Evolutionary conservation across 2,797 vertebrate species (phyloP), one percentile per base, ranked within the genome.

Genomic region (Alca torda): DNA sequence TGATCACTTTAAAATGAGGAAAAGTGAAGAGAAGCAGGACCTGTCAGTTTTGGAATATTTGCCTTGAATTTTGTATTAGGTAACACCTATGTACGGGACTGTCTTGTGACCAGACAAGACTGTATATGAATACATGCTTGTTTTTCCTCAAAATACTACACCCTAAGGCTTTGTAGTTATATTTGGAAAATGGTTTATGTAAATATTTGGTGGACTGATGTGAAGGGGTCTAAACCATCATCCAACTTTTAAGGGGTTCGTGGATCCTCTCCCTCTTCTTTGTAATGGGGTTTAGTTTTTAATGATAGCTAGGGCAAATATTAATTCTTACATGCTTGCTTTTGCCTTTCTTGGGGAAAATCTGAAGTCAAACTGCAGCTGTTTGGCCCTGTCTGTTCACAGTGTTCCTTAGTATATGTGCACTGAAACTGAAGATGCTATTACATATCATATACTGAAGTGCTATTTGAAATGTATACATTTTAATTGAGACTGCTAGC

Each of bases 311-410:
- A 6, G n/a, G 24, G 33, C 16, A 83, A 86, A 25, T 39, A 33
- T 0, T 0, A 68, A 9, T 53, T 28, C 7, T 41, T 57, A 28
- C 0, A 2, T 73, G 61, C 17, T 30, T 74, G 33, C 23, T 78
- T 41, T 37, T 50, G 41, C 46, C 25, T 73, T 82, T 77, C 20
- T 54, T 73, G 54, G 11, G 13, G 13, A 68, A 86, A 61, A 68
- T 35, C 21, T 46, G 5, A 73, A 46, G 43, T 78, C 25, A 51
- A 28, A 37, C 21, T 20, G 24, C 31, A 24, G 37, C 17, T 50
- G 60, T 61, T 61, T 45, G 54, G 60, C 24, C 3, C 16, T 28
- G 16, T 17, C 30, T 78, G 35, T 73, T 90, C 18, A 6, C 13
- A 21, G 39, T 31, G 30, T 72, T 73, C 33, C 28, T 31, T 57